phyloP scores from a whole-genome alignment of 2,888 invertebrate species.

The Drosophila falleni region DNA sequence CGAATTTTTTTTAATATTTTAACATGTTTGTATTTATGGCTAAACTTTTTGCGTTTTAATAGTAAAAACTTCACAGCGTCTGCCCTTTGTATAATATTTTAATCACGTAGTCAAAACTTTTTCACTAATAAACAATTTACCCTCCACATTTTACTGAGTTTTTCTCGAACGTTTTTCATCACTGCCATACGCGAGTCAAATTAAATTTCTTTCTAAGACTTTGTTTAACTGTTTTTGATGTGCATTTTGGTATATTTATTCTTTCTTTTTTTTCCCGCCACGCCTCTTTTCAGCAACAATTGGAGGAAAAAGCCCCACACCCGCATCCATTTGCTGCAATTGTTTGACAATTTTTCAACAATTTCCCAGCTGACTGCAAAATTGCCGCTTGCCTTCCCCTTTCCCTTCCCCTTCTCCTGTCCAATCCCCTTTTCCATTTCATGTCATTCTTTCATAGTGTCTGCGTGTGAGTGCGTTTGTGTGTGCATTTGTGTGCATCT shows the following conservation, averaged over 20 bases:
- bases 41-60: conserved; percentile 23
- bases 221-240: conserved; percentile 46
- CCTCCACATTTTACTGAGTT: conserved; percentile 1
- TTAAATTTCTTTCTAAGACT: conserved; percentile 59
- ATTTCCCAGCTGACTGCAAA: conserved; percentile 70
- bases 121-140: conserved; percentile 33
- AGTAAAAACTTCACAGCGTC: conserved; percentile 20
- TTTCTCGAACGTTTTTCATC: background rate
- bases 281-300: conserved; percentile 15
- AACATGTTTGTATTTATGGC: conserved; percentile 20
- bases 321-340: conserved; percentile 55
- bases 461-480: conserved; percentile 31
- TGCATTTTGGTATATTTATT: conserved; percentile 41
- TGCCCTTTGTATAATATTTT: conserved; percentile 13
- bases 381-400: conserved; percentile 18
- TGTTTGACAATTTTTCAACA: conserved; percentile 81
- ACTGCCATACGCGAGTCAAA: conserved; percentile 49
- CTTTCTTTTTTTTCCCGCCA: conserved; percentile 24
- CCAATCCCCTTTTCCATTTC: conserved; percentile 1
- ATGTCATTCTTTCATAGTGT: conserved; percentile 39
- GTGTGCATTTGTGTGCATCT: conserved; percentile 54
- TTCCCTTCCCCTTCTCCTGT: background rate
- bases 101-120: conserved; percentile 62
- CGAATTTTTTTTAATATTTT: background rate
- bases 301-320: conserved; percentile 4